These are phyloP conservation scores for Raja brachyura DNA, from an alignment of 2,113 vertebrate species.

Conservation along the genomic window DNA sequence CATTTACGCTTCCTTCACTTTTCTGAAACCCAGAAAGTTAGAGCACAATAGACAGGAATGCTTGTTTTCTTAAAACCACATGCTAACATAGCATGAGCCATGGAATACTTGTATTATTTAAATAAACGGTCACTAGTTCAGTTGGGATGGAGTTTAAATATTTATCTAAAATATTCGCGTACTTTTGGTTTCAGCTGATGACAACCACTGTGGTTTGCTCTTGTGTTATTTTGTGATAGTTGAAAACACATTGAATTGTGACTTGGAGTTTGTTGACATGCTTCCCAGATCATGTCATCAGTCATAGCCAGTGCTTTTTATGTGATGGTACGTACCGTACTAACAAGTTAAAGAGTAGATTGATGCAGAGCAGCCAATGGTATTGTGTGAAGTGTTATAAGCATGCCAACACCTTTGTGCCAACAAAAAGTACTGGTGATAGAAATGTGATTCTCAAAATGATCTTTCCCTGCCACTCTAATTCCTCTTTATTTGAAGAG, in stretches of 20 bases:
- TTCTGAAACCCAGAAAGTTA: not conserved
- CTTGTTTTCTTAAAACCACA: not conserved
- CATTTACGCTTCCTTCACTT: not conserved
- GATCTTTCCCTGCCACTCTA: not conserved
- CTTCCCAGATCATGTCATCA: not conserved
- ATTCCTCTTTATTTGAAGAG: not conserved
- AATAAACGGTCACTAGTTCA: not conserved
- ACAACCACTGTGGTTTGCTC: no score
- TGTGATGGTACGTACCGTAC: no score
- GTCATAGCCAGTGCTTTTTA: not conserved
- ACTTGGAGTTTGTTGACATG: not conserved
- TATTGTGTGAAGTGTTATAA: no score
- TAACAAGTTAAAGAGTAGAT: no score
- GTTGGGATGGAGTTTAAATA: not conserved
- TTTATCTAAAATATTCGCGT: not conserved
- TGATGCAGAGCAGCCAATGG: no score
- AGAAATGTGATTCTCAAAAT: not conserved
- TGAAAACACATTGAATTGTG: not conserved
- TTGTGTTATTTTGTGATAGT: not conserved
- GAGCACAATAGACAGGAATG: not conserved
- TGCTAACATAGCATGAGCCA: not conserved
- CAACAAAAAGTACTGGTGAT: no score
- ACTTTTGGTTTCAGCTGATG: not conserved
- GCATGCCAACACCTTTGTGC: no score
- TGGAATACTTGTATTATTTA: not conserved